A percentile compares a stretch with the other conserved stretches of the same genome.
Evolutionary conservation across 2,797 vertebrate genomes (phyloP).

Genomic region (Tiaroga cobitis): DNA sequence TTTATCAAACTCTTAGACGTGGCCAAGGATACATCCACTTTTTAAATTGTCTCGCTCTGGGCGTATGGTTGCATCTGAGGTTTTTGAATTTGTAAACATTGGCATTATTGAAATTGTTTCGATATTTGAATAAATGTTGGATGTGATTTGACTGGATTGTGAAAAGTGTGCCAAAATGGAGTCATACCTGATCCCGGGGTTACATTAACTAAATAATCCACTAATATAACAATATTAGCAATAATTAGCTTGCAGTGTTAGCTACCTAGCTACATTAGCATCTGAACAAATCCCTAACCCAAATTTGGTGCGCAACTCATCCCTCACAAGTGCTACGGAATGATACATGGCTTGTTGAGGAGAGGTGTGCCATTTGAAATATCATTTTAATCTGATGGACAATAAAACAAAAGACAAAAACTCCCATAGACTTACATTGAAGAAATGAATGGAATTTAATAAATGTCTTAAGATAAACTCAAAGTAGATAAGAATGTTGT

Average conservation of each 20-base stretch:
- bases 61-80: neutral
- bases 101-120: neutral
- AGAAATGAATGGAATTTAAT: neutral
- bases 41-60: neutral
- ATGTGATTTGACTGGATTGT: neutral
- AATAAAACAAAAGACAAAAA: neutral
- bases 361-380: too few relatives aligned
- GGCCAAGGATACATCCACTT: neutral
- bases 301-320: neutral
- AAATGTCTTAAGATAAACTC: neutral
- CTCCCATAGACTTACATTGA: neutral
- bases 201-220: neutral
- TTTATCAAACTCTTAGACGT: slow-evolving; percentile 23
- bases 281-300: neutral
- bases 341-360: neutral
- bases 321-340: neutral
- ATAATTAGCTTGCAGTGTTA: neutral
- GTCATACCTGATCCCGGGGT: neutral
- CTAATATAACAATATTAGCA: neutral
- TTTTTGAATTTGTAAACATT: neutral
- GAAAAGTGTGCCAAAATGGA: neutral
- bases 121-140: neutral
- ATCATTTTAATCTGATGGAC: neutral
- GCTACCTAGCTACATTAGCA: neutral
- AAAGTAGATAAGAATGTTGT: neutral